Evolutionary conservation across 2,888 invertebrate species (phyloP), one percentile per base, ranked within the genome.

Genomic region (Cantharis rufa): DNA sequence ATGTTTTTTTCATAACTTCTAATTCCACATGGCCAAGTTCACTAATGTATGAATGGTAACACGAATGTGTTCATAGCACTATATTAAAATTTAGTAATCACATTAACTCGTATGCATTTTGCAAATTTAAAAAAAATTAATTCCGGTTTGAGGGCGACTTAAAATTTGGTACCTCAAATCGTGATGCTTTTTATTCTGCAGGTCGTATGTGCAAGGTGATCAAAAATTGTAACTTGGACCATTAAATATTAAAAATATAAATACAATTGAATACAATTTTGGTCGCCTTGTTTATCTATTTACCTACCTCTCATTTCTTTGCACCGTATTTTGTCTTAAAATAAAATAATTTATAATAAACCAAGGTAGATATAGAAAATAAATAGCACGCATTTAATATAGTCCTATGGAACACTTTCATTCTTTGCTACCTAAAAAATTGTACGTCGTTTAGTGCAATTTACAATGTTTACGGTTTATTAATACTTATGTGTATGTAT

Each of bases 11-110:
- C 76, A 77, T 78, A 77, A 77, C 78, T 82, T 86, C 86, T 87
- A 87, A 87, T 86, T 88, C 88, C 88, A 88, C 87, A 86, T 88
- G 88, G 88, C 88, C 88, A 88, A 88, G 88, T 87, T 87, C 85
- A 87, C 87, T 87, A 86, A 84, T 83, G 84, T 79, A 83, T 85
- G 84, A 81, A 82, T 84, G 83, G 80, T 78, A 82, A 83, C 84
- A 82, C 83, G 84, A 84, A 82, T 85, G 84, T 86, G 85, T 86
- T 85, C 85, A 83, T 84, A 82, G 86, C 85, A 86, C 86, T 85
- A 84, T 85, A 86, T 85, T 84, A 84, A 85, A 84, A 78, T 48
- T 48, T 66, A 66, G 64, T 66, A 66, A 66, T 66, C 16, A 24
- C 64, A 66, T 66, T 66, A 66, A 66, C 64, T 66, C 48, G 48